Evolutionary conservation across 2,888 invertebrate genomes (phyloP), one percentile per base, ranked within the genome.

Genomic region (Portevinia maculata): DNA sequence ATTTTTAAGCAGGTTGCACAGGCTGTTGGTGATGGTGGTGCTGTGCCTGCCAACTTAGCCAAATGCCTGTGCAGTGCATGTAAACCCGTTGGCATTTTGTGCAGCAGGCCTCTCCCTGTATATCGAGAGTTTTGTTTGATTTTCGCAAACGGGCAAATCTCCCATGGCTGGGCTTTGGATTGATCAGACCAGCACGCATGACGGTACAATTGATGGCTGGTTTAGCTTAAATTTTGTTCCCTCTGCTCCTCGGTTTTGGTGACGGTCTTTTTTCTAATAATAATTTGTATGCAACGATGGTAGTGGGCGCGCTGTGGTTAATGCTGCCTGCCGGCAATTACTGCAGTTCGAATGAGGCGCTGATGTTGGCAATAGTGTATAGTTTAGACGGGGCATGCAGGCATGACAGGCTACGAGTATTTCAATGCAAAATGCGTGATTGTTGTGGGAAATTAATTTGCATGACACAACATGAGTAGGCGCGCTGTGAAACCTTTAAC

Each of bases 381-480:
- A 70, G 76, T 24, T 24, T 39, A 39, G 15, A 48, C 57, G 52
- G 39, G 30, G 17, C 32, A 73, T 67, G 65, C 60, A 46, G 46
- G 76, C 65, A 65, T 81, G 81, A 76, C 76, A 65, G 65, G 57
- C 30, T 30, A 30, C 44, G 44, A 30, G 53, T 70, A 81, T 76
- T 65, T 76, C 53, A 67, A 67, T 83, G 60, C 39, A 41, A 65
- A 71, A 65, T 67, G 64, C 81, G 83, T 83, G 83, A 78, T 78
- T 73, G 71, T 78, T 83, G 67, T 83, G 83, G 67, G 78, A 83
- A 75, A 78, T 83, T 83, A 62, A 76, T 73, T 57, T 55, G 57
- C 71, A 19, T 44, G 67, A 50, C 44, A 73, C 41, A 73, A 30
- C 37, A 46, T 67, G 74, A 55, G 79, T 79, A 55, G 79, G 79